A percentile compares a stretch with the other conserved stretches of the same genome.
Evolutionary conservation across 2,888 invertebrate genomes (phyloP).

Genomic region (Cistogaster globosa): DNA sequence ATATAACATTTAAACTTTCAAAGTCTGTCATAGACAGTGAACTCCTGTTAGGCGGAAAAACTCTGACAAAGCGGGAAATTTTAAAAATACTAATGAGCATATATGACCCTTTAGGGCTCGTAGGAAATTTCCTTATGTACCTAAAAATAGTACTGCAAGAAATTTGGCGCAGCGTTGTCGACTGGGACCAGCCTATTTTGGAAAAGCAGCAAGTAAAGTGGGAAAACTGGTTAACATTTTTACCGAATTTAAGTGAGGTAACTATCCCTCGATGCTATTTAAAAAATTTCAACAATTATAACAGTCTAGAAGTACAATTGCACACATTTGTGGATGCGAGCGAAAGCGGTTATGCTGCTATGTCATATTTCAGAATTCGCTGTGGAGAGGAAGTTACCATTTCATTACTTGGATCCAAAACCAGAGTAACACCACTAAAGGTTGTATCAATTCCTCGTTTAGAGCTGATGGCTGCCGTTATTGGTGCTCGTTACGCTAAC

Average conservation of each 20-base stretch:
- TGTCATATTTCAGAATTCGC: neutral
- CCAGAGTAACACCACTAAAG: slow-evolving; percentile 63
- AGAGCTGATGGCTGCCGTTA: slow-evolving; percentile 63
- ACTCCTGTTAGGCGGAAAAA: neutral
- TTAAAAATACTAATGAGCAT: slow-evolving; percentile 39
- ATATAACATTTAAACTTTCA: slow-evolving; percentile 53
- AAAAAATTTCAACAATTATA: slow-evolving; percentile 7
- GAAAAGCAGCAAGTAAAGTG: neutral
- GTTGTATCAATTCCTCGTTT: slow-evolving; percentile 57
- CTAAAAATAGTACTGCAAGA: slow-evolving; percentile 50
- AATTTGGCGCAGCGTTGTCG: slow-evolving; percentile 33
- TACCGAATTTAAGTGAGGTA: slow-evolving; percentile 61
- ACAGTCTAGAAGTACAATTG: slow-evolving; percentile 44
- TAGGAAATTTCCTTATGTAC: slow-evolving; percentile 54
- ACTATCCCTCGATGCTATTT: slow-evolving; percentile 45
- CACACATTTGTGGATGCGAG: slow-evolving; percentile 68
- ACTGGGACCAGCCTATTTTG: slow-evolving; percentile 39
- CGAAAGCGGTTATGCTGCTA: slow-evolving; percentile 48
- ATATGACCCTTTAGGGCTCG: slow-evolving; percentile 49
- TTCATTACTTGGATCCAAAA: slow-evolving; percentile 47
- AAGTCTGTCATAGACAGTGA: slow-evolving; percentile 7
- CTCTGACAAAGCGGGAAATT: neutral
- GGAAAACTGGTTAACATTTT: slow-evolving; percentile 63
- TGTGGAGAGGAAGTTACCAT: slow-evolving; percentile 40
- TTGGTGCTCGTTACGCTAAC: slow-evolving; percentile 62